Percentiles rank a stretch among this genome's conserved stretches.
phyloP scores from a whole-genome alignment of 2,888 invertebrate genomes.

The Lissonota sp. region DNA sequence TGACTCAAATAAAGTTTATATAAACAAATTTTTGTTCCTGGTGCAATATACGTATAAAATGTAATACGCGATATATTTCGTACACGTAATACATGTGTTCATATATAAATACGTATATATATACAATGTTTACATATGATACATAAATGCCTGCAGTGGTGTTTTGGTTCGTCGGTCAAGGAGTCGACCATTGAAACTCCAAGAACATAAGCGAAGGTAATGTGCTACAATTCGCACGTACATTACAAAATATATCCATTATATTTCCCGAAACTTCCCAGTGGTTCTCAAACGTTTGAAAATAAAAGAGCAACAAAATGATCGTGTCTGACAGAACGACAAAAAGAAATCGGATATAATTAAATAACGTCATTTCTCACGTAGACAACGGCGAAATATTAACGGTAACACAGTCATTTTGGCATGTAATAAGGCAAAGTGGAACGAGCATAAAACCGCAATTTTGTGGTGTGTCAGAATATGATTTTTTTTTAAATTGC shows the following conservation, averaged over 20 bases:
- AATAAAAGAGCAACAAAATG: background rate
- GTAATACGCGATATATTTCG: too few species aligned
- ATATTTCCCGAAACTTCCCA: conserved; percentile 29
- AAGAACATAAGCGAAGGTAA: conserved; percentile 22
- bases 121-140: background rate
- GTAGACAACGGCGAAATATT: background rate
- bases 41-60: too few species aligned
- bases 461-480: too few species aligned
- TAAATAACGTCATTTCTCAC: background rate
- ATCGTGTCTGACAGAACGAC: background rate
- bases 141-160: conserved; percentile 12
- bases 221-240: background rate
- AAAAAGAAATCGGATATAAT: background rate
- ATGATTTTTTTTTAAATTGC: too few species aligned
- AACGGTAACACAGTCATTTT: too few species aligned
- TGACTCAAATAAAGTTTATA: too few species aligned
- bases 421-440: too few species aligned
- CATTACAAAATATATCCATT: background rate
- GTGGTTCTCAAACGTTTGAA: conserved; percentile 5
- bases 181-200: conserved; percentile 19
- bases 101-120: background rate
- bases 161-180: conserved; percentile 6
- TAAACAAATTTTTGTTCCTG: too few species aligned
- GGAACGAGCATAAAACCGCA: too few species aligned
- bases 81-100: too few species aligned